Conservation (phyloP, 2,888 invertebrate genomes). For the Isotomurus palustris region DNA sequence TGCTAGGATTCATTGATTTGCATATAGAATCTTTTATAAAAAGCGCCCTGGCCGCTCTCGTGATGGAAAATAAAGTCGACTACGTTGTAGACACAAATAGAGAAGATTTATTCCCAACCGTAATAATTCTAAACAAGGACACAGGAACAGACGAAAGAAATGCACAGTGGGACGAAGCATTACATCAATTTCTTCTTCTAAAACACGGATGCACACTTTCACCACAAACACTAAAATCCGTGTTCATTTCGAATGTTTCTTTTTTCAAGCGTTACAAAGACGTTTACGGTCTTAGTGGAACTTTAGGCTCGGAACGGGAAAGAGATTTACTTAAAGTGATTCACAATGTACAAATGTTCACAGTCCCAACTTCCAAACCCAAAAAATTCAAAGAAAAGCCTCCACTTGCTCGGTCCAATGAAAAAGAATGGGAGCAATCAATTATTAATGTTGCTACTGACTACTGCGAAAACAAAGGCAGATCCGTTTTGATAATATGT, state of each 20-base stretch:
- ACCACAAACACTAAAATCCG: not conserved
- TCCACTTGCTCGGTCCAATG: not conserved
- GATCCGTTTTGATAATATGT: not conserved
- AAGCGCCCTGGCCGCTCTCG: not conserved
- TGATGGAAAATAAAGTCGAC: not conserved
- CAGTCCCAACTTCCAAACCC: not conserved
- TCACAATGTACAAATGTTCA: not conserved
- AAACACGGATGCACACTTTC: not conserved
- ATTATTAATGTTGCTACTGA: not conserved
- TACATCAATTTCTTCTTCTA: not conserved
- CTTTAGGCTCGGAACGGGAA: not conserved
- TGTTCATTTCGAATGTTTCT: too few species aligned
- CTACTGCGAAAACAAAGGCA: not conserved
- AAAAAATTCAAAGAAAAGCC: conserved; percentile 1
- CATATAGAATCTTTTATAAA: not conserved
- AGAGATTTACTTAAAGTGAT: not conserved
- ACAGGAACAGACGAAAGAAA: not conserved
- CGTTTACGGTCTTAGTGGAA: too few species aligned
- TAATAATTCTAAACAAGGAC: conserved; percentile 1
- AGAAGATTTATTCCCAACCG: not conserved
- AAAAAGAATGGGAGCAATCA: not conserved
- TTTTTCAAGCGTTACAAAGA: too few species aligned
- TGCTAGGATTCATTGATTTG: not conserved
- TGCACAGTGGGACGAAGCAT: not conserved
- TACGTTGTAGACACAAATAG: conserved; percentile 2